phyloP scores from a whole-genome alignment of 2,888 invertebrate species.

The Epirrhoe tristata region DNA sequence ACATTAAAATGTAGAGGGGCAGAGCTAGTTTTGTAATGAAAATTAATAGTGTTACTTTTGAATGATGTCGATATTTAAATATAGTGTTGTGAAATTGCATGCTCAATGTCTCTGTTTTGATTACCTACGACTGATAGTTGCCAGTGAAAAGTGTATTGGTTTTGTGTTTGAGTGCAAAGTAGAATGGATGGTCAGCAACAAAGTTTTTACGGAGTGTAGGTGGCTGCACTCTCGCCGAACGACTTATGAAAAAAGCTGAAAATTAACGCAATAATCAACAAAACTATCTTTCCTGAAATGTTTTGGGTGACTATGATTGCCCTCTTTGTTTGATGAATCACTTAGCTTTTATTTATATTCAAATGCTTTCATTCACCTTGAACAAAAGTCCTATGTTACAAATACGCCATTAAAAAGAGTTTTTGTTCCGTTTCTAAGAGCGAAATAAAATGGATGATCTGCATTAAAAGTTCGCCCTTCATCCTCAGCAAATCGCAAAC shows the following conservation, averaged over 20 bases:
- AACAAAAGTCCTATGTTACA: neutral
- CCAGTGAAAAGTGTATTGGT: conserved; percentile 31
- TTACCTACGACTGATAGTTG: conserved; percentile 33
- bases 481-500: neutral
- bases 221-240: conserved; percentile 32
- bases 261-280: conserved; percentile 13
- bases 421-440: neutral
- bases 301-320: neutral
- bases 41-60: neutral
- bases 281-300: neutral
- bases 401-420: neutral
- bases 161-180: conserved; percentile 35
- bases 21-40: too few species aligned
- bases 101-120: conserved; percentile 8
- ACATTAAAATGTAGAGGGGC: too few species aligned
- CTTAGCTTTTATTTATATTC: neutral
- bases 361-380: neutral
- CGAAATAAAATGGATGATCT: neutral
- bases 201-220: conserved; percentile 26
- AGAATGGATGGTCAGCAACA: conserved; percentile 42
- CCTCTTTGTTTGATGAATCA: too few species aligned
- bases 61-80: neutral
- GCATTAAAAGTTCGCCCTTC: neutral
- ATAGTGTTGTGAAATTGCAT: conserved; percentile 15
- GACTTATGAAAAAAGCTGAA: conserved; percentile 39